phyloP scores from a whole-genome alignment of 2,888 invertebrate genomes.

The Cataglyphis rosenhaueri region DNA sequence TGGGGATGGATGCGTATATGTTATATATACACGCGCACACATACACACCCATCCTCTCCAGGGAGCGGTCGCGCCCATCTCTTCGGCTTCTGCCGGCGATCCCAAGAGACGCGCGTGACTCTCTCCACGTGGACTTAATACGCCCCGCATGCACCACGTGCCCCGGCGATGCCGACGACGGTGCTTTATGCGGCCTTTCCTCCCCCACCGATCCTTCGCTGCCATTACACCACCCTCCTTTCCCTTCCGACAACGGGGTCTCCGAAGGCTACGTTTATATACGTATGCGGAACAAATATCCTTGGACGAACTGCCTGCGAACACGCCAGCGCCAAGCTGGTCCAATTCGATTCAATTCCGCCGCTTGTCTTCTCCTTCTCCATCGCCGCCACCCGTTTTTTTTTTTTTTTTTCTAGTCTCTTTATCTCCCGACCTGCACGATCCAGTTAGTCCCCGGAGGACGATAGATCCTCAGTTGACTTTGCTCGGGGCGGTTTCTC shows the following conservation, averaged over 20 bases:
- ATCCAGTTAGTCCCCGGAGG: slow-evolving; percentile 81
- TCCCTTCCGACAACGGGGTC: slow-evolving; percentile 62
- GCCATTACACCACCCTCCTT: slow-evolving; percentile 69
- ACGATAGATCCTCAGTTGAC: slow-evolving; percentile 83
- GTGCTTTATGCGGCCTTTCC: slow-evolving; percentile 44
- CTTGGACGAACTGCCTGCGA: slow-evolving; percentile 82
- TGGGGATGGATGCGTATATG: slow-evolving; percentile 67
- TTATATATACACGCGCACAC: slow-evolving; percentile 63
- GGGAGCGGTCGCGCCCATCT: slow-evolving; percentile 81
- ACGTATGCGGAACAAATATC: slow-evolving; percentile 78
- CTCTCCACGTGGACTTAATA: slow-evolving; percentile 71
- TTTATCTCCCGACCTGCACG: slow-evolving; percentile 74
- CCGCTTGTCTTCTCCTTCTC: slow-evolving; percentile 54
- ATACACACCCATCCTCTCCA: slow-evolving; percentile 64
- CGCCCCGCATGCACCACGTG: slow-evolving; percentile 73
- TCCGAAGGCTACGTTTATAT: slow-evolving; percentile 73
- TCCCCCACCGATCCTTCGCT: slow-evolving; percentile 69
- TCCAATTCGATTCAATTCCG: slow-evolving; percentile 81
- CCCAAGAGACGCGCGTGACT: slow-evolving; percentile 78
- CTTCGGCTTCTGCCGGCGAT: slow-evolving; percentile 58
- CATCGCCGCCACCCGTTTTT: slow-evolving; percentile 41
- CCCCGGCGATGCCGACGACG: slow-evolving; percentile 51
- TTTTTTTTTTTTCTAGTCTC: slow-evolving; percentile 67
- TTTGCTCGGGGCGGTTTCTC: slow-evolving; percentile 78
- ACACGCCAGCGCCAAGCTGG: slow-evolving; percentile 79